Conservation (phyloP, 2,113 vertebrate genomes). For the Calyptommatus sinebrachiatus region DNA sequence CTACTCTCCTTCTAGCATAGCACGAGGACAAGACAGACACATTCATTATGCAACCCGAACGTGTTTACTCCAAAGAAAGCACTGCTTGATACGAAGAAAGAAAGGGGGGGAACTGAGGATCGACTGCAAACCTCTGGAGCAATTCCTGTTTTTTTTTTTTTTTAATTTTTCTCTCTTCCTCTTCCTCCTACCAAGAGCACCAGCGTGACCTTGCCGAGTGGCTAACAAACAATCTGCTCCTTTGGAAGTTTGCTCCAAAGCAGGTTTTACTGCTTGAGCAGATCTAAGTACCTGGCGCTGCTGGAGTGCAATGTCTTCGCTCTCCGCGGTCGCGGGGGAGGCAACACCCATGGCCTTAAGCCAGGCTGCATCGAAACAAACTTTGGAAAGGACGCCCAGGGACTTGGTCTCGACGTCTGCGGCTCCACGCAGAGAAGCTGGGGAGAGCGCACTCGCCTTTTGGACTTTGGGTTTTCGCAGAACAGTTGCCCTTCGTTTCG, state of each 20-base stretch:
- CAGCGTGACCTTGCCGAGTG: constrained; percentile 59
- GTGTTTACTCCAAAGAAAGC: not conserved
- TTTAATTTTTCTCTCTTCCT: constrained; percentile 45
- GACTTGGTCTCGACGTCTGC: not conserved
- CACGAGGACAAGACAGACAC: not conserved
- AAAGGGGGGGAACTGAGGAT: not conserved
- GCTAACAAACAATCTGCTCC: constrained; percentile 48
- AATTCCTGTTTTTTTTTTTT: constrained; percentile 48
- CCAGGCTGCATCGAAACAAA: not conserved
- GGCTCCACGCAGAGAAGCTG: not conserved
- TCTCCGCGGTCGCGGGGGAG: constrained; percentile 33
- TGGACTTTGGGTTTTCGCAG: not conserved
- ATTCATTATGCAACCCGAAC: not conserved
- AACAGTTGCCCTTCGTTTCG: not conserved
- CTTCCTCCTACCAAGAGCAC: constrained; percentile 55
- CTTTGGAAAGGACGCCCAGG: not conserved
- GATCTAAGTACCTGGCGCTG: constrained; percentile 39
- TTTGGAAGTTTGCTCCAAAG: constrained; percentile 28
- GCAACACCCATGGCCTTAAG: constrained; percentile 33
- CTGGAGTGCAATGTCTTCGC: constrained; percentile 35
- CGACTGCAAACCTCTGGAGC: constrained; percentile 47
- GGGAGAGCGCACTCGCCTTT: not conserved
- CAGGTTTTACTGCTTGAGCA: constrained; percentile 52
- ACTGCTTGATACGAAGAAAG: not conserved
- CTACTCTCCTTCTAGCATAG: not conserved